Base-by-base conservation (phyloP, 30 jellyfish, hydroid and myxozoan genomes). In the Mastigias papua region DNA sequence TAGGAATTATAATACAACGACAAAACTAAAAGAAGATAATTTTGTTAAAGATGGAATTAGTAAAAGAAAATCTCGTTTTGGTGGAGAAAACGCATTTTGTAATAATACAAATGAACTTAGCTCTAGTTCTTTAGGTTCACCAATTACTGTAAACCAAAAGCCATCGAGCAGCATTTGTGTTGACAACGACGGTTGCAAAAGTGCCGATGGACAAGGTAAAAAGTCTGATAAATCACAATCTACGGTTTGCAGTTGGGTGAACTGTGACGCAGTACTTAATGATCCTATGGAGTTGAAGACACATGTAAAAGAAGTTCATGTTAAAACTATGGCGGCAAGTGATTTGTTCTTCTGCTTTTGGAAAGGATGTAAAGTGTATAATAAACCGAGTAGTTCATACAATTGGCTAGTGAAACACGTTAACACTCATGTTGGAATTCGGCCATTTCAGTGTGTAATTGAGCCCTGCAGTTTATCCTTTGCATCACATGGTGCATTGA, bases 371-470 rank as follows among this genome's bases (percentile, higher is more conserved):
- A 82, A 87, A 69, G 96, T 93, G 10, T 88, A 81, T 42, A 93
- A 93, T 69, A 93, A 84, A 71, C 98, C 98, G 31, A 89, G 97
- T 27, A 71, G 97, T 51, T 93, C 98, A 22, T 77, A 82, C 68
- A 93, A 89, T 33, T 93, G 98, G 98, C 91, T 93, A 0, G 82
- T 79, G 20, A 93, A 89, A 30, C 98, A 93, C 76, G 95, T 93
- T 23, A 68, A 89, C 88, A 35, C 96, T 22, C 98, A 93, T 51
- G 89, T 81, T 26, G 98, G 96, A 26, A 67, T 79, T 0, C 50
- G 96, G 62, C 98, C 98, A 31, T 93, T 93, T 85, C 89, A 88
- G 48, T 93, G 98, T 62, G 95, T 93, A 37, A 88, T 93, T 22
- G 93, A 80, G 46, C 97, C 97, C 11, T 93, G 98, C 54, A 93